A percentile compares a stretch with the other conserved stretches of the same genome.
Conservation (phyloP, 2,888 invertebrate species). For the Philopedon plagiatum region DNA sequence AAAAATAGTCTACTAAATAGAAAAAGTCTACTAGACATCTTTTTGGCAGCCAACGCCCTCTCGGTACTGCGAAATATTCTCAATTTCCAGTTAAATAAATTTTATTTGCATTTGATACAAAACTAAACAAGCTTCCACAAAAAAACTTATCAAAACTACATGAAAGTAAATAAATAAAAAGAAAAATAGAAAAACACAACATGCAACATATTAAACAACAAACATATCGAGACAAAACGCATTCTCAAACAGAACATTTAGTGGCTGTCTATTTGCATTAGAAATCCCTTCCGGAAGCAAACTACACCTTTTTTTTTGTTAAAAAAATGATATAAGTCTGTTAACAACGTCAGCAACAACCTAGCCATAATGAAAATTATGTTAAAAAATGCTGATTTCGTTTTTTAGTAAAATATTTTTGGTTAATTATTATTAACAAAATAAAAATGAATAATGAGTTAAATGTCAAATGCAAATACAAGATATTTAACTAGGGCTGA, state of each 20-base stretch:
- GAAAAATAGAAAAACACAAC: constrained; percentile 44
- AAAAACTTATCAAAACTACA: constrained; percentile 16
- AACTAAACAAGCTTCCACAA: constrained; percentile 26
- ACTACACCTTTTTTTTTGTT: constrained; percentile 70
- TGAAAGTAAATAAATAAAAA: constrained; percentile 40
- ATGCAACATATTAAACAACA: constrained; percentile 48
- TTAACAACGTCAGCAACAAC: constrained; percentile 33
- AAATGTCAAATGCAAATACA: constrained; percentile 66
- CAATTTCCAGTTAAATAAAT: constrained; percentile 31
- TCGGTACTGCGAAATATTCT: no score
- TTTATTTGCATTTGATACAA: constrained; percentile 60
- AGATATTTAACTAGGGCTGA: constrained; percentile 48
- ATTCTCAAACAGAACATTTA: constrained; percentile 48
- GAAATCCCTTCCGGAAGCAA: constrained; percentile 66
- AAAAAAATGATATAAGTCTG: constrained; percentile 42
- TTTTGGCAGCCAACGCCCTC: no score
- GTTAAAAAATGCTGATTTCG: constrained; percentile 29
- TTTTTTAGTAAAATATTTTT: constrained; percentile 3
- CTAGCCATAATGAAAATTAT: constrained; percentile 22
- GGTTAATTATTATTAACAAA: constrained; percentile 15
- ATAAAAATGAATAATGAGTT: constrained; percentile 50
- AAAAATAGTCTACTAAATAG: no score
- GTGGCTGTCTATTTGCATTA: constrained; percentile 52
- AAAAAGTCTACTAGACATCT: no score
- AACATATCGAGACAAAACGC: not conserved